Evolutionary conservation across 2,888 invertebrate species (phyloP), one percentile per base, ranked within the genome.

Genomic region (Pyrrhia umbra): DNA sequence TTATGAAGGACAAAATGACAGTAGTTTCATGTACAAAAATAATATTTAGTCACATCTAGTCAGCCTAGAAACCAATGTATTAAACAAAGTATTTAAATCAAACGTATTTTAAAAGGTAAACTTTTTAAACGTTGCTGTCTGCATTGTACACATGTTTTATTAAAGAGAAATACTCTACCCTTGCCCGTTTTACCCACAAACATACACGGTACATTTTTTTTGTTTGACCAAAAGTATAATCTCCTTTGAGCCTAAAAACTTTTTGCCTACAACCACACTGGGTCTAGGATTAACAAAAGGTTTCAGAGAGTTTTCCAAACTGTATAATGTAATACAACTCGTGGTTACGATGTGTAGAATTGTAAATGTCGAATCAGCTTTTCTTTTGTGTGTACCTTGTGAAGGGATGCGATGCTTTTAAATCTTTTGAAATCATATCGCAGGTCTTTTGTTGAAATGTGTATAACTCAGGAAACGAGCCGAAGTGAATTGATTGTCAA

Each of bases 161-260:
- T 30, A 30, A 30, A 20, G 18, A 13, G 43, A 20, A 13, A 13
- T n/a, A 15, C 37, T 1, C 13, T n/a, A 20, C 37, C 13, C 25
- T 4, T 15, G 13, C n/a, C 15, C 15, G 43, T 55, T 15, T 6
- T 27, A 20, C 21, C 21, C 1, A 10, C 15, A 45, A 34, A 34
- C 20, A 16, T 40, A 16, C 20, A 9, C 6, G 2, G 10, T n/a
- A 9, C 15, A 27, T 2, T 13, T 51, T 50, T 65, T 46, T 34
- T 6, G 10, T 30, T 37, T 23, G 23, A 40, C 20, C 8, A 25
- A 54, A 34, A 64, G 27, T 45, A 27, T 71, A 45, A 65, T 65
- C 50, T 55, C 34, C 16, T 59, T 59, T 68, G 59, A 39, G 27
- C 20, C 52, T 27, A 34, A 45, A 58, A 52, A 45, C 34, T 52